These are phyloP conservation scores for Chiloscyllium plagiosum DNA, from an alignment of 2,113 vertebrate genomes.

Conservation along the genomic window DNA sequence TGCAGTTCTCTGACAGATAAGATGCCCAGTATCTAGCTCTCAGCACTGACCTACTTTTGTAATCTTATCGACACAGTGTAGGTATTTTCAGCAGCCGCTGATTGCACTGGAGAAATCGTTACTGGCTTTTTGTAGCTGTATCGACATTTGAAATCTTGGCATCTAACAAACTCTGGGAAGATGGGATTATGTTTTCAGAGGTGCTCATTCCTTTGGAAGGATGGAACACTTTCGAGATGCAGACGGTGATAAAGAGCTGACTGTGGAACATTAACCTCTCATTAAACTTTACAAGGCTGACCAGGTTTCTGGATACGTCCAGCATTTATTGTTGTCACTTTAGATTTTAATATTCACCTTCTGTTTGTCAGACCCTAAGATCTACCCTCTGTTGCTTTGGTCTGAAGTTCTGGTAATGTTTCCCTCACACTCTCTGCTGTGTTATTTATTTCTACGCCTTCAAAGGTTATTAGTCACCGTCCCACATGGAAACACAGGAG, in stretches of 20 bases:
- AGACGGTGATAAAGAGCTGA: not conserved
- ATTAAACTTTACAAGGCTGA: not conserved
- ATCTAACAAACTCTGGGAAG: not conserved
- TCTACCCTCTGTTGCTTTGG: no score
- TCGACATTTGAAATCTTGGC: not conserved
- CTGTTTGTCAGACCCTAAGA: no score
- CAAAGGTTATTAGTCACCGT: no score
- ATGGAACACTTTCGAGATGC: not conserved
- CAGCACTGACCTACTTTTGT: not conserved
- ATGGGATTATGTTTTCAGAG: not conserved
- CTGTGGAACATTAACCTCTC: not conserved
- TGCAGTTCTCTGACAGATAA: not conserved
- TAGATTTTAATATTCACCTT: no score
- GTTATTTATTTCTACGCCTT: no score
- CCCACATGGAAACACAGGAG: no score
- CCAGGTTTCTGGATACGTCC: not conserved
- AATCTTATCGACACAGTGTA: not conserved
- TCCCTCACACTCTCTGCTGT: no score
- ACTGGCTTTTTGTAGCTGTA: not conserved
- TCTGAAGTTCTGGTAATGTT: no score
- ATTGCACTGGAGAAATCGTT: not conserved
- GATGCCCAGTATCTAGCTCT: not conserved
- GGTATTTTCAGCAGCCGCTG: not conserved
- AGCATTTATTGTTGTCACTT: not conserved
- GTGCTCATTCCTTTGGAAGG: not conserved